Evolutionary conservation across 2,888 invertebrate genomes (phyloP).

Genomic region (Clistopyga incitator): DNA sequence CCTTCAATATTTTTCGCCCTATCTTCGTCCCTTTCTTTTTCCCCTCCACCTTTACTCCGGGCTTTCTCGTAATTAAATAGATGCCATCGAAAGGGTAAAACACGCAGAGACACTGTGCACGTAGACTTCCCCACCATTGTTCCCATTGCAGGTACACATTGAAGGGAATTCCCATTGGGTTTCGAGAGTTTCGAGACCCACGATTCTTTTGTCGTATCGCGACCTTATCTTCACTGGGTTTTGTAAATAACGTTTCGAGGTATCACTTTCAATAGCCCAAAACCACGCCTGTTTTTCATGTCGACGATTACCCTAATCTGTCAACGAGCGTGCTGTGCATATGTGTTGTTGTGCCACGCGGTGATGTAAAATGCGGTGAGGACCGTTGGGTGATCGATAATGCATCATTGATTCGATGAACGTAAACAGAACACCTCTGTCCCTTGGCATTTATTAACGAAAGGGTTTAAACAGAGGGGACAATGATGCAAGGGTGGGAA

Average conservation of each 20-base stretch:
- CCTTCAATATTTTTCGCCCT: slow-evolving; percentile 1
- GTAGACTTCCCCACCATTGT: slow-evolving; percentile 19
- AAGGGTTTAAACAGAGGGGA: background rate
- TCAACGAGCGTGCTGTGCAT: slow-evolving; percentile 4
- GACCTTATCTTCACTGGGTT: slow-evolving; percentile 26
- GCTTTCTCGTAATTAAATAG: slow-evolving; percentile 58
- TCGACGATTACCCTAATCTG: slow-evolving; percentile 29
- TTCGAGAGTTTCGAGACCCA: background rate
- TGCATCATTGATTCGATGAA: slow-evolving; percentile 5
- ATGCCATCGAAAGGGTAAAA: slow-evolving; percentile 43
- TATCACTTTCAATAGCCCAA: slow-evolving; percentile 31
- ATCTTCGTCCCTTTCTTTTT: slow-evolving; percentile 22
- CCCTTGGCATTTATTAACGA: background rate
- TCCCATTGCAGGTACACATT: slow-evolving; percentile 44
- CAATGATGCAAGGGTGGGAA: background rate
- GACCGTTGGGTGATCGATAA: slow-evolving; percentile 37
- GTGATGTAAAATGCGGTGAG: background rate
- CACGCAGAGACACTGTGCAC: slow-evolving; percentile 2
- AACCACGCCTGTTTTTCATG: slow-evolving; percentile 15
- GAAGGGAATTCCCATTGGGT: background rate
- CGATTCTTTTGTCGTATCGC: slow-evolving; percentile 4
- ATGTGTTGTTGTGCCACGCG: background rate
- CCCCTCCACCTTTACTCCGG: slow-evolving; percentile 21
- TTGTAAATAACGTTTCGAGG: slow-evolving; percentile 39
- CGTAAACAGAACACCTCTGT: slow-evolving; percentile 1